Conservation (phyloP, 2,113 vertebrate species). For the Cinclus mexicanus region DNA sequence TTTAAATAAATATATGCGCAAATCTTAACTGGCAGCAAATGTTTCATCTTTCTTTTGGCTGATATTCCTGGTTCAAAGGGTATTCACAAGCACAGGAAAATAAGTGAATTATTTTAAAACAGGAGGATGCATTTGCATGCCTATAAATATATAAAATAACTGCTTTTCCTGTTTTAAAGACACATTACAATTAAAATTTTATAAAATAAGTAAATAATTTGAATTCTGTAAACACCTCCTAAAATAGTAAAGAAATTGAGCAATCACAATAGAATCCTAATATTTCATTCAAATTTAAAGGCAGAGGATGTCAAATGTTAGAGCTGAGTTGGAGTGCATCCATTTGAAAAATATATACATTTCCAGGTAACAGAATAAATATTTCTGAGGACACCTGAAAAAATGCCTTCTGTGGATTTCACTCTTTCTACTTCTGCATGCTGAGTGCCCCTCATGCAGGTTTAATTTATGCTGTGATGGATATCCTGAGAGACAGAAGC, state of each 20-base stretch:
- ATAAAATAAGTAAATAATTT: neutral
- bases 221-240: neutral
- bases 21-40: neutral
- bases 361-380: neutral
- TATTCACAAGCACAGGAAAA: neutral
- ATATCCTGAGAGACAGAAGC: conserved; percentile 24
- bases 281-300: neutral
- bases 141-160: neutral
- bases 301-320: neutral
- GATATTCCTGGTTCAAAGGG: neutral
- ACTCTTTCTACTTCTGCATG: neutral
- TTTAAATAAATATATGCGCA: neutral
- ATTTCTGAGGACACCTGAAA: neutral
- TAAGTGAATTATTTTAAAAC: neutral
- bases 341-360: neutral
- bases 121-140: neutral
- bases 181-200: neutral
- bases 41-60: neutral
- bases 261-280: neutral
- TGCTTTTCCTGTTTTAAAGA: neutral
- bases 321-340: neutral
- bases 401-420: neutral
- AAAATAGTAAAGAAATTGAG: neutral
- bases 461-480: conserved; percentile 26
- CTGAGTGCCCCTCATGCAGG: neutral